A percentile compares a stretch with the other conserved stretches of the same genome.
These are phyloP conservation scores for Diadophis punctatus DNA, from an alignment of 2,113 vertebrate genomes.

Conservation along the genomic window DNA sequence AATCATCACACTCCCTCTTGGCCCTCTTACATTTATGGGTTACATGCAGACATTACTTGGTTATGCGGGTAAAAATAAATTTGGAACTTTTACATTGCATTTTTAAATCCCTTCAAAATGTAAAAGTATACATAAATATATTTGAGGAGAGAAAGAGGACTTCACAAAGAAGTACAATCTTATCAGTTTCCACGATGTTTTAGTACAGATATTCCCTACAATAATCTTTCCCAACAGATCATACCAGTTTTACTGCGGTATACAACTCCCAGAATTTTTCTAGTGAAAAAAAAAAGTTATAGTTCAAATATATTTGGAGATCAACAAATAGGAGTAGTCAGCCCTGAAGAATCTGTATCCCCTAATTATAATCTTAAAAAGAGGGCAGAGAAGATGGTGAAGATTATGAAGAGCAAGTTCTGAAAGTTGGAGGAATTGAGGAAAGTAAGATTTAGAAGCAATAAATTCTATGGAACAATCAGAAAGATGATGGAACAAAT, in stretches of 20 bases:
- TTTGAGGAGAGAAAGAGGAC: slow-evolving; percentile 16
- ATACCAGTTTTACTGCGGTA: neutral
- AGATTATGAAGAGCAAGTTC: neutral
- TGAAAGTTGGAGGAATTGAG: neutral
- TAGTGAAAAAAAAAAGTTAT: neutral
- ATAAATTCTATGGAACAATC: neutral
- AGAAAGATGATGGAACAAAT: neutral
- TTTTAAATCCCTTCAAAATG: slow-evolving; percentile 29
- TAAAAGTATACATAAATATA: slow-evolving; percentile 1
- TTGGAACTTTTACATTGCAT: slow-evolving; percentile 30
- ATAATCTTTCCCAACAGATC: neutral
- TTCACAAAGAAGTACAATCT: neutral
- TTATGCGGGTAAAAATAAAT: slow-evolving; percentile 20
- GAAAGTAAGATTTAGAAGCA: neutral
- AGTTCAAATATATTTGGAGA: neutral
- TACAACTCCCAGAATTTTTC: neutral
- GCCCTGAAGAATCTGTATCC: neutral
- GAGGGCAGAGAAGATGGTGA: neutral
- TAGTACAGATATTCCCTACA: neutral
- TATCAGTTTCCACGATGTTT: slow-evolving; percentile 11
- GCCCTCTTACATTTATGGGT: slow-evolving; percentile 3
- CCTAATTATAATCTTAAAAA: neutral
- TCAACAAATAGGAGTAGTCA: neutral
- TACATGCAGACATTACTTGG: slow-evolving; percentile 30
- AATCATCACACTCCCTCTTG: slow-evolving; percentile 14